Conservation (phyloP, 2,888 invertebrate species). For the Perizoma flavofasciatum region DNA sequence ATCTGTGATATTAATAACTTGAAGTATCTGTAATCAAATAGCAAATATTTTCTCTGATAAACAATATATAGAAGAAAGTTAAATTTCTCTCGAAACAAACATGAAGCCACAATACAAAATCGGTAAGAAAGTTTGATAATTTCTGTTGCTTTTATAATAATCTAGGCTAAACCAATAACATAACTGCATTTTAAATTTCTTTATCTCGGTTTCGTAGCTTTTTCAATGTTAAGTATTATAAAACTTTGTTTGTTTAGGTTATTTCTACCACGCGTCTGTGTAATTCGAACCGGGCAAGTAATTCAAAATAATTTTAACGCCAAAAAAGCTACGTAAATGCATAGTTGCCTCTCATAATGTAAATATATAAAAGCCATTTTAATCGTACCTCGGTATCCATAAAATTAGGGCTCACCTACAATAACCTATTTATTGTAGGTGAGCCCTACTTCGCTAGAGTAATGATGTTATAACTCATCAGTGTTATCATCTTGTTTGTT, state of each 20-base stretch:
- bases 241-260: conserved; percentile 19
- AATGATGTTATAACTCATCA: too few species aligned
- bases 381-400: too few species aligned
- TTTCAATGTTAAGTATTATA: background rate
- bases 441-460: too few species aligned
- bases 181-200: conserved; percentile 7
- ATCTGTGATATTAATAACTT: conserved; percentile 2
- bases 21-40: background rate
- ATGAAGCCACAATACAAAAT: conserved; percentile 80
- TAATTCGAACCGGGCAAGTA: conserved; percentile 23
- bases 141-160: conserved; percentile 9
- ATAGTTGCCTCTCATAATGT: too few species aligned
- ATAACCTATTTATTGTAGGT: too few species aligned
- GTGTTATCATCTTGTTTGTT: too few species aligned
- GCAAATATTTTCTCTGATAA: background rate
- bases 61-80: background rate
- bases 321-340: too few species aligned
- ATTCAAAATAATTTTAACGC: too few species aligned
- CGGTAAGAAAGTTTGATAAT: conserved; percentile 55
- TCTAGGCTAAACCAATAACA: background rate
- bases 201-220: background rate
- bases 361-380: too few species aligned
- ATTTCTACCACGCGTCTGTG: conserved; percentile 42
- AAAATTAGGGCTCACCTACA: too few species aligned
- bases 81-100: conserved; percentile 9